Evolutionary conservation across 2,113 vertebrate genomes (phyloP).

Genomic region (Aleadryas rufinucha): DNA sequence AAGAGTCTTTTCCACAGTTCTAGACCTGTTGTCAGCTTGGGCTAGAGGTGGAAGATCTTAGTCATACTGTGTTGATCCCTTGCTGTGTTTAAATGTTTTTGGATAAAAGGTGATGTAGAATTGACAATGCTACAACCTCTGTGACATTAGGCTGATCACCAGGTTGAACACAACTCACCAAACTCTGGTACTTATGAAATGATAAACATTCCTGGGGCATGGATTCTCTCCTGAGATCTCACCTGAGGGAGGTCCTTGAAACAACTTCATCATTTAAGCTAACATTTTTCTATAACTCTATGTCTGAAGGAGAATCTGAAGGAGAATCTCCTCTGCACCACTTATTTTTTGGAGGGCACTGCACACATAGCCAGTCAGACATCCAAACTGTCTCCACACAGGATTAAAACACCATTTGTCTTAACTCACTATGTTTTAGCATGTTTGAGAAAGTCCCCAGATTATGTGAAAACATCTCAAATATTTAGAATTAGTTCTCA

Average conservation of each 20-base stretch:
- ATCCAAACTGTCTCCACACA: background rate
- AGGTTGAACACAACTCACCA: background rate
- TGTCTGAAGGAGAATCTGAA: background rate
- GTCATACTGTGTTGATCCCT: background rate
- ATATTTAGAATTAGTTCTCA: background rate
- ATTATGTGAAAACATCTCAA: background rate
- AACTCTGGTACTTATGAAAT: background rate
- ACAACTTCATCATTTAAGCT: background rate
- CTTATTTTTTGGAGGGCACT: background rate
- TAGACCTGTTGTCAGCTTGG: background rate
- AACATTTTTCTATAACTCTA: background rate
- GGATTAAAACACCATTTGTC: background rate
- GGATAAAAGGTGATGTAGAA: background rate
- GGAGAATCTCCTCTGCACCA: background rate
- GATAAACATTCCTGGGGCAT: background rate
- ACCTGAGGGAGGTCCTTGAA: background rate
- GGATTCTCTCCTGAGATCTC: background rate
- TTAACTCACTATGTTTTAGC: background rate
- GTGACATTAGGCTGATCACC: background rate
- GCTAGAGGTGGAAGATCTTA: background rate
- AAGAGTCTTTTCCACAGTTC: background rate
- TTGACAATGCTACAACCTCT: background rate
- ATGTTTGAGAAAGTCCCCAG: background rate
- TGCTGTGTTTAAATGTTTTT: background rate
- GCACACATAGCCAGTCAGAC: background rate